Evolutionary conservation across 2,113 vertebrate genomes (phyloP), one percentile per base, ranked within the genome.

Genomic region (Aphyosemion australe): DNA sequence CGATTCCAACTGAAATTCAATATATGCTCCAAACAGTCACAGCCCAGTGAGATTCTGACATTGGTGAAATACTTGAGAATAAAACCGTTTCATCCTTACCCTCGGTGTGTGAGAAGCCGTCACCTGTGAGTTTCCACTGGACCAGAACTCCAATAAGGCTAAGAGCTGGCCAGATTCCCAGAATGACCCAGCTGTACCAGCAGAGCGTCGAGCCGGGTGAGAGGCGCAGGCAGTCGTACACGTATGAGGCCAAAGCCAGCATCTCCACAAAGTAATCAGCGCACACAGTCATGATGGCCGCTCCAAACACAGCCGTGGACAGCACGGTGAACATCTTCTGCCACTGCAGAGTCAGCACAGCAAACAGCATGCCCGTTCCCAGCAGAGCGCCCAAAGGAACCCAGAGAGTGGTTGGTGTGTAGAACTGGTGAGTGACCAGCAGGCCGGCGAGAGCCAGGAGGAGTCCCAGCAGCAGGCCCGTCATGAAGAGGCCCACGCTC

Each of bases 401-500:
- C 96, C 95, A 96, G 11, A 94, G 91, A 5, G 92, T 94, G 80
- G 85, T 90, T 0, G 94, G 94, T 0, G 89, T 90, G 87, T 93
- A 94, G 81, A 95, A 86, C 72, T 94, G 94, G 21, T 94, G 90
- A 0, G 90, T 85, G 31, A 90, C 88, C 77, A 95, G 84, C 61
- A 96, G 87, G 41, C 85, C 83, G 1, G 94, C 93, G 0, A 92
- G 72, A 12, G 94, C 94, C 59, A 96, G 72, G 20, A 95, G 92
- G 56, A 96, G 91, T 65, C 95, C 94, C 65, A 95, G 91, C 63
- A 95, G 90, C 60, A 96, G 93, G 51, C 95, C 95, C 0, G 92
- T 95, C 93, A 95, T 93, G 87, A 97, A 96, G 80, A 97, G 94
- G 53, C 95, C 95, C 0, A 96, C 94, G 10, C 93, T 95, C 61